These are phyloP conservation scores for Globia sparganii DNA, from an alignment of 2,888 invertebrate genomes.

Conservation along the genomic window DNA sequence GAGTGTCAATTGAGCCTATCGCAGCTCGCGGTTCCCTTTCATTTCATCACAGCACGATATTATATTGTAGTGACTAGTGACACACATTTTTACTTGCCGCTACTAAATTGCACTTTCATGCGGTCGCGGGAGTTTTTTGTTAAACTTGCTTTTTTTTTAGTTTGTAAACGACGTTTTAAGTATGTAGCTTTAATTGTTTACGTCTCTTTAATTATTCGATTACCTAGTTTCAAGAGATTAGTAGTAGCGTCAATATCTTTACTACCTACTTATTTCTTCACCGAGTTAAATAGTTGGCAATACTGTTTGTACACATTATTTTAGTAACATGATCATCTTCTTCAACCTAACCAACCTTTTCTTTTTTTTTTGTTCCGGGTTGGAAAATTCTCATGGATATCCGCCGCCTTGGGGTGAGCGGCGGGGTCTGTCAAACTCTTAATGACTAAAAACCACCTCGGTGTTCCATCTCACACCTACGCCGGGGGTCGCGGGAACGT, in stretches of 20 bases:
- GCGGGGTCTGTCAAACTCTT: too few species aligned
- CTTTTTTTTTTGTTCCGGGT: too few species aligned
- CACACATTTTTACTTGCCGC: slow-evolving; percentile 53
- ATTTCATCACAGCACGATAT: slow-evolving; percentile 39
- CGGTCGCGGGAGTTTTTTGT: slow-evolving; percentile 9
- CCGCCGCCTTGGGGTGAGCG: too few species aligned
- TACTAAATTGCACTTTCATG: slow-evolving; percentile 62
- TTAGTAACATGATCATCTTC: background rate
- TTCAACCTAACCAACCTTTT: background rate
- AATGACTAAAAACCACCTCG: too few species aligned
- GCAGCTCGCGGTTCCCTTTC: slow-evolving; percentile 50
- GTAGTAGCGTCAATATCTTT: background rate
- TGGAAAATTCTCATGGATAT: too few species aligned
- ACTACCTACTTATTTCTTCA: background rate
- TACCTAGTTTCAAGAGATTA: background rate
- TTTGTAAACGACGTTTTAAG: background rate
- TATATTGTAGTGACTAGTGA: slow-evolving; percentile 52
- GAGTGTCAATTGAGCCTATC: slow-evolving; percentile 4
- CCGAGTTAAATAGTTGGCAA: background rate
- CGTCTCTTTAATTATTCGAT: slow-evolving; percentile 1
- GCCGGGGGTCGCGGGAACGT: too few species aligned
- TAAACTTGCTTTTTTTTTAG: slow-evolving; percentile 16
- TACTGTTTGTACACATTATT: background rate
- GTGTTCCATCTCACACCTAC: too few species aligned
- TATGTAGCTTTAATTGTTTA: background rate